Base-by-base conservation (phyloP, 2,888 invertebrate genomes). In the Pantelozetes paolii region DNA sequence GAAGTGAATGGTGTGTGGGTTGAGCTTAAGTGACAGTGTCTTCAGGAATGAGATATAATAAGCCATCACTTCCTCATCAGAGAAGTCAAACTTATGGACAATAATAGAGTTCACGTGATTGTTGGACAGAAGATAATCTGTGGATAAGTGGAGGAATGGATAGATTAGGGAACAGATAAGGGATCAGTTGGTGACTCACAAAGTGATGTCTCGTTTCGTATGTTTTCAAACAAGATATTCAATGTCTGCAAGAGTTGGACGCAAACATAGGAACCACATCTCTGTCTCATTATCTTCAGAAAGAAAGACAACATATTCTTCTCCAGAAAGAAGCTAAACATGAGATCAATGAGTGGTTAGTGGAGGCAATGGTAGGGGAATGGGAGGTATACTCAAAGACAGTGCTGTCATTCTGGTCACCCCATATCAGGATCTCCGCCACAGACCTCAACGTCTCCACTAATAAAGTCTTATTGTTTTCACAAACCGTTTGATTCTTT, bases 31-130 rank as follows among this genome's bases (percentile, higher is more conserved):
- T 79, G 98, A 99, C 72, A 99, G 85, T 0, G 98, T 99, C 84
- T 99, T 99, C 78, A 99, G 85, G 83, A 99, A 99, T 71, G 98
- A 95, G 82, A 99, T 99, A 83, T 99, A 99, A 83, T 99, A 99
- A 1, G 98, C 97, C 95, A 98, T 96, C 69, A 98, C 97, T 86
- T 99, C 99, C 84, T 99, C 99, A 84, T 99, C 98, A 2, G 94
- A 94, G 82, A 99, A 96, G 84, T 99, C 98, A 86, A 99, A 99
- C 84, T 96, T 96, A 84, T 99, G 98, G 73, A 96, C 94, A 82
- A 99, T 99, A 81, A 99, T 99, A 70, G 94, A 95, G 84, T 99
- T 99, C 50, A 99, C 97, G 85, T 99, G 98, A 83, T 99, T 99
- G 84, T 99, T 99, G 81, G 98, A 98, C 74, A 99, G 86, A 74